A percentile compares a stretch with the other conserved stretches of the same genome.
phyloP scores from a whole-genome alignment of 2,797 vertebrate species.

The Phoeniculus purpureus region DNA sequence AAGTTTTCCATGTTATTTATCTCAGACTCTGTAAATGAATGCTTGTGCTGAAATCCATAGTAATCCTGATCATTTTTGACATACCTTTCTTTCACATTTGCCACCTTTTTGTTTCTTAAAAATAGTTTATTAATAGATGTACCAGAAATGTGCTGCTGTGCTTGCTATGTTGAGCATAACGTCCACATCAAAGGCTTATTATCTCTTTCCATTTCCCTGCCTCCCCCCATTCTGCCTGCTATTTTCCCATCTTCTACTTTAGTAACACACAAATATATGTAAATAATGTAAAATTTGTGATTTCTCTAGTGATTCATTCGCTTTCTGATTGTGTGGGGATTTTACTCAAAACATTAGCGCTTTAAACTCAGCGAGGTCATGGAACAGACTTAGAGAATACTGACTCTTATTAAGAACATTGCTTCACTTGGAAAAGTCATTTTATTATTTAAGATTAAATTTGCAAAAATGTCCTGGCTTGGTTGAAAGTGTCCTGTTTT shows the following conservation, averaged over 20 bases:
- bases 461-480: neutral
- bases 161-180: neutral
- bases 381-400: neutral
- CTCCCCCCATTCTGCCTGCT: neutral
- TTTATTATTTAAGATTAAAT: neutral
- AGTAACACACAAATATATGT: neutral
- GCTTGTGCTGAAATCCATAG: neutral
- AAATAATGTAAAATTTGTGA: neutral
- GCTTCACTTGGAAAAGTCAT: neutral
- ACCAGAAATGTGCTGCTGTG: neutral
- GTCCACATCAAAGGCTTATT: neutral
- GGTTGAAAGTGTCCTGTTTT: neutral
- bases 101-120: neutral
- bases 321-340: neutral
- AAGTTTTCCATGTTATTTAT: neutral
- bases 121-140: neutral
- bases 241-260: neutral
- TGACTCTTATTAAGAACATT: neutral
- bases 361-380: neutral
- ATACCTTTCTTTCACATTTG: neutral
- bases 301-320: neutral
- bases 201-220: neutral
- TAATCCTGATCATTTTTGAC: neutral
- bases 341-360: neutral
- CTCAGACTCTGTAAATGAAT: neutral